These are phyloP conservation scores for Crotalus helleri DNA, from an alignment of 2,113 vertebrate species.

Conservation along the genomic window DNA sequence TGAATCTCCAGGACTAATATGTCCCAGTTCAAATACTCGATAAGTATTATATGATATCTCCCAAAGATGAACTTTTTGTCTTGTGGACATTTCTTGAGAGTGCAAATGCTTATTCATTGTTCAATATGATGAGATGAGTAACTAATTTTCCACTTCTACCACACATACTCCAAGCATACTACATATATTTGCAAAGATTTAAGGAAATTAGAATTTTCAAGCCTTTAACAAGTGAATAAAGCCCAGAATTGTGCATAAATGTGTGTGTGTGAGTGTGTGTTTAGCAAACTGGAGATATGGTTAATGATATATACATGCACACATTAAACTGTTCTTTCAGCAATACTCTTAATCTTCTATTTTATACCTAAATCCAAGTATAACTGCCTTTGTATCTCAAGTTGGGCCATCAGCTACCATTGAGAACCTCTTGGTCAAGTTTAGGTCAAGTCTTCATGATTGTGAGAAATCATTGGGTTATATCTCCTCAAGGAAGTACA, in stretches of 20 bases:
- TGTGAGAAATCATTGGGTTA: neutral
- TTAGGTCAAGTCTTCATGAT: neutral
- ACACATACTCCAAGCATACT: neutral
- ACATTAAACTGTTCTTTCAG: neutral
- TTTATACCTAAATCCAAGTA: neutral
- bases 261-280: neutral
- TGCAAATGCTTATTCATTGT: neutral
- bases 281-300: neutral
- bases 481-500: neutral
- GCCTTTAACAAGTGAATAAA: neutral
- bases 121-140: neutral
- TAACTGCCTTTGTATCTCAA: neutral
- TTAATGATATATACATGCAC: neutral
- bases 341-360: neutral
- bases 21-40: neutral
- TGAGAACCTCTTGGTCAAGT: neutral
- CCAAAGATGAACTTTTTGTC: neutral
- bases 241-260: neutral
- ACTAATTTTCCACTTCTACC: neutral
- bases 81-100: neutral
- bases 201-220: neutral
- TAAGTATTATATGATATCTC: neutral
- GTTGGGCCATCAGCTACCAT: neutral
- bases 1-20: neutral
- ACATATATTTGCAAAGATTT: neutral